Evolutionary conservation across 2,113 vertebrate species (phyloP), one percentile per base, ranked within the genome.

Genomic region (Scatophagus argus): DNA sequence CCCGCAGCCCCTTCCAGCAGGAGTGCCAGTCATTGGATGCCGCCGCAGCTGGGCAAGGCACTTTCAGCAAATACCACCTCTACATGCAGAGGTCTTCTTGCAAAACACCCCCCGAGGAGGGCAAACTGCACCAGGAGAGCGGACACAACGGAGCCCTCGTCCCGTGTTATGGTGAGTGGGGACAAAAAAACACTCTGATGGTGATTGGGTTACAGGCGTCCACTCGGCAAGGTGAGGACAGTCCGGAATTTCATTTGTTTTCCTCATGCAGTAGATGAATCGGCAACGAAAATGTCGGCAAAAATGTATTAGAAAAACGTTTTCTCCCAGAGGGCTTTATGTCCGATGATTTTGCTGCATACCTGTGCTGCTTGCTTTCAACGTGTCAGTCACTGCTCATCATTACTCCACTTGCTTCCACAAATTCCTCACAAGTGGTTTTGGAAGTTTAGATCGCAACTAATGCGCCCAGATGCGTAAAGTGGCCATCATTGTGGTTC

Each of bases 31-130:
- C 96, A 88, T 93, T 97, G 92, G 96, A 97, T 88, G 94, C 92
- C 84, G 72, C 85, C 46, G 88, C 80, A 85, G 94, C 90, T 92
- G 96, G 92, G 83, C 88, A 93, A 84, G 95, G 95, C 91, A 93
- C 96, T 91, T 98, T 97, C 94, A 95, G 92, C 94, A 99, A 99
- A 95, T 98, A 96, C 93, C 95, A 98, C 72, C 95, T 97, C 92
- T 99, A 97, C 91, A 94, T 96, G 95, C 97, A 96, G 88, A 95
- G 96, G 86, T 94, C 95, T 10, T 91, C 96, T 66, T 97, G 96
- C 94, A 98, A 97, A 93, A 96, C 96, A 14, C 96, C 97, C 69
- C 94, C 96, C 70, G 96, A 96, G 85, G 95, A 94, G 93, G 93
- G 87, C 93, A 96, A 97, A 91, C 96, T 97, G 84, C 95, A 97